These are phyloP conservation scores for Junonia oenone DNA, from an alignment of 2,888 invertebrate genomes.

Conservation along the genomic window DNA sequence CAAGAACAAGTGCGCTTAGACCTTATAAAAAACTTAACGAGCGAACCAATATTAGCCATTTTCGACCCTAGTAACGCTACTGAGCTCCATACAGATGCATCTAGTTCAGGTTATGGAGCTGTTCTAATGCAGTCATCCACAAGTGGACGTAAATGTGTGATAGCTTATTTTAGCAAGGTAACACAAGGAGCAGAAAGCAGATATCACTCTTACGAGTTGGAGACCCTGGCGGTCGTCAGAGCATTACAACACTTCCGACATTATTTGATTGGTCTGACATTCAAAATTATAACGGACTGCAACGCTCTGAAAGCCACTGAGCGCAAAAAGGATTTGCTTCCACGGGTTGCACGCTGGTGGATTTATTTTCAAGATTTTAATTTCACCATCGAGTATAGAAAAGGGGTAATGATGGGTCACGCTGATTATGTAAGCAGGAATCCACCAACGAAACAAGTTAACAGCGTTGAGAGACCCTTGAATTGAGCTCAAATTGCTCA, in stretches of 20 bases:
- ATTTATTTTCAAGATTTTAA: conserved; percentile 32
- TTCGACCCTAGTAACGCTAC: neutral
- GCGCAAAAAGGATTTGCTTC: conserved; percentile 36
- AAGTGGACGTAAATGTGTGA: neutral
- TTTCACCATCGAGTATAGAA: conserved; percentile 29
- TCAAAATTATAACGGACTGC: conserved; percentile 38
- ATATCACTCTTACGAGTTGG: conserved; percentile 29
- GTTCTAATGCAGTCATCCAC: conserved; percentile 3
- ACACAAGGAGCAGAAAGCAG: conserved; percentile 3
- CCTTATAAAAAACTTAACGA: neutral
- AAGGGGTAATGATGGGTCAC: conserved; percentile 10
- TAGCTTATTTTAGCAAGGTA: neutral
- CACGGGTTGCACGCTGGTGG: conserved; percentile 36
- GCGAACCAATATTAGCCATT: neutral
- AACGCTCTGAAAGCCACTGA: conserved; percentile 34
- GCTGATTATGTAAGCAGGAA: neutral
- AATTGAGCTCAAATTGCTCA: neutral
- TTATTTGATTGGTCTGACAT: neutral
- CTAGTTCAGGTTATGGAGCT: neutral
- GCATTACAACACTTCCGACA: conserved; percentile 23
- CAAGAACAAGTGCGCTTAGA: neutral
- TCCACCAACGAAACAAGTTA: neutral
- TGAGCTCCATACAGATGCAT: neutral
- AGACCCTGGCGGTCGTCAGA: conserved; percentile 29
- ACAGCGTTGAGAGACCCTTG: neutral